Conservation (phyloP, 2,113 vertebrate species). For the Myotis yumanensis region DNA sequence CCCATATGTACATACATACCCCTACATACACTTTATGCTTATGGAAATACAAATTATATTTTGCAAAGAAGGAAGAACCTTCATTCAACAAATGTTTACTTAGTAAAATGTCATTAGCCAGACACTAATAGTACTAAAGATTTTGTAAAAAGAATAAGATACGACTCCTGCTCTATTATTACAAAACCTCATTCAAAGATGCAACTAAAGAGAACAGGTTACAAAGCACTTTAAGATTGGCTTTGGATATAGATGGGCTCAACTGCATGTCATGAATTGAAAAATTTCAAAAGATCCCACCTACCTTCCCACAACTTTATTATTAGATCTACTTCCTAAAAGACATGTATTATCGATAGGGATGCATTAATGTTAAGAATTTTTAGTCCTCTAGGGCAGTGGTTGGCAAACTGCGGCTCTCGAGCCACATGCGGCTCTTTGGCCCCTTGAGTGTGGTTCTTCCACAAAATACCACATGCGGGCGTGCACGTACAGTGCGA, state of each 20-base stretch:
- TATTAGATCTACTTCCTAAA: not conserved
- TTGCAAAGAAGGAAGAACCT: not conserved
- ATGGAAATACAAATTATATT: not conserved
- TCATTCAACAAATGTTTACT: slow-evolving; percentile 8
- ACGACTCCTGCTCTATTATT: not conserved
- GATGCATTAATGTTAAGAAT: not conserved
- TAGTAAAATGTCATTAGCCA: not conserved
- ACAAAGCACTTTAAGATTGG: not conserved
- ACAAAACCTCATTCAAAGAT: not conserved
- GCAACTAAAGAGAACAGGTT: not conserved
- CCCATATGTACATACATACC: not conserved
- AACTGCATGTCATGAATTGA: not conserved
- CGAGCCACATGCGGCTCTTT: too few relatives aligned
- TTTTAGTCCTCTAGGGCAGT: not conserved
- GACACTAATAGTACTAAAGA: not conserved
- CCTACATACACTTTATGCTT: not conserved
- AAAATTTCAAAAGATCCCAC: not conserved
- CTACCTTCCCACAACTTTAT: not conserved
- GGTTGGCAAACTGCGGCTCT: too few relatives aligned
- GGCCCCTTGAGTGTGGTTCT: too few relatives aligned
- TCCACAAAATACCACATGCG: too few relatives aligned
- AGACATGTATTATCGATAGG: not conserved
- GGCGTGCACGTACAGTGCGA: too few relatives aligned
- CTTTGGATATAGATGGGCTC: not conserved
- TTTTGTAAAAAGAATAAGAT: not conserved